Percentiles rank a stretch among this genome's conserved stretches.
phyloP scores from a whole-genome alignment of 1,140 invertebrate species.

The Melanaphis sacchari region DNA sequence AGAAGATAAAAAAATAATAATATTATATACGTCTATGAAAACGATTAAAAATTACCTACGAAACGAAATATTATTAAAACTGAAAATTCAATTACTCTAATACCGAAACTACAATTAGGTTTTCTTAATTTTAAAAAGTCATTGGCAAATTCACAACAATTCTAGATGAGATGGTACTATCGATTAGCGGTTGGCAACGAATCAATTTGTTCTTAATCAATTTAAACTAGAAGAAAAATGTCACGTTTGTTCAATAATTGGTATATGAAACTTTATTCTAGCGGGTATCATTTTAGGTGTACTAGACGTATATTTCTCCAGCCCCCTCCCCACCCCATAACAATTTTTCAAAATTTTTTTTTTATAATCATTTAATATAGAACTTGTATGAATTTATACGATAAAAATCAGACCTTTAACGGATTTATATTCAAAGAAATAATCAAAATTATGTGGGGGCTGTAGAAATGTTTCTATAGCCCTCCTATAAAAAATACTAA shows the following conservation, averaged over 20 bases:
- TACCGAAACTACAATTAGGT: background rate
- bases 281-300: background rate
- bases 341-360: no score
- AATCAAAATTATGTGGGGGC: no score
- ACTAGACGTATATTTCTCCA: no score
- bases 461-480: no score
- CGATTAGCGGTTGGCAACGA: background rate
- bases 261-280: background rate
- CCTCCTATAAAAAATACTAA: no score
- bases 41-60: background rate
- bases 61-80: background rate
- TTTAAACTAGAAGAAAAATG: background rate
- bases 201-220: conserved; percentile 4
- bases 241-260: background rate
- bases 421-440: no score
- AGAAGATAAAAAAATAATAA: background rate
- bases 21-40: background rate
- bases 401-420: no score
- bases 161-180: conserved; percentile 5
- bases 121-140: background rate
- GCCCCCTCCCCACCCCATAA: no score
- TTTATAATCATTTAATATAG: no score
- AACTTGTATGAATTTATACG: no score
- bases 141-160: background rate
- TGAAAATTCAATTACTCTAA: background rate